A percentile compares a stretch with the other conserved stretches of the same genome.
phyloP scores from a whole-genome alignment of 2,113 vertebrate species.

The Sturnus vulgaris region DNA sequence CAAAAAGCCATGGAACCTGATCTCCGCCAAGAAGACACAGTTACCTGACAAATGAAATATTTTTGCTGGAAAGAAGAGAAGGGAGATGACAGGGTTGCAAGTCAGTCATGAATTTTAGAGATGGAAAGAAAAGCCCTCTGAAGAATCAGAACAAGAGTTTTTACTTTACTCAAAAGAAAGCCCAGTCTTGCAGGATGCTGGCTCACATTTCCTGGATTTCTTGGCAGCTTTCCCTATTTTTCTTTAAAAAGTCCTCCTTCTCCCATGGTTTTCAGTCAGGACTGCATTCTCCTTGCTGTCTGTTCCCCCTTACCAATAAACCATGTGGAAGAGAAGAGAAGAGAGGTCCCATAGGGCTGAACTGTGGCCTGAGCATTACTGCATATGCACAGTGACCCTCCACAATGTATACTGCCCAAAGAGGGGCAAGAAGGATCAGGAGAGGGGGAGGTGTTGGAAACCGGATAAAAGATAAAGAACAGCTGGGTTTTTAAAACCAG shows the following conservation, averaged over 20 bases:
- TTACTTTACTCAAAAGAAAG: not conserved
- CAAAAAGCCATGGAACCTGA: not conserved
- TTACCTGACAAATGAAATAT: not conserved
- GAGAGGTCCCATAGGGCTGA: accelerated
- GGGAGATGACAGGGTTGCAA: not conserved
- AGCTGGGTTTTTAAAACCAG: not conserved
- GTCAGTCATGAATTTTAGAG: not conserved
- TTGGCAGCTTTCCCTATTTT: not conserved
- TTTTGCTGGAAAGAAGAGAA: not conserved
- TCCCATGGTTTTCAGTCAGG: not conserved
- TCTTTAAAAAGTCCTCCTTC: not conserved
- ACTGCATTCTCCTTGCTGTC: not conserved
- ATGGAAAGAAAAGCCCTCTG: not conserved
- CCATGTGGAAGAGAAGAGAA: not conserved
- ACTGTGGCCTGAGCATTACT: not conserved
- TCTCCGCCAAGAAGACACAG: not conserved
- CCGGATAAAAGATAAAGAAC: not conserved
- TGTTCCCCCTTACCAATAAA: not conserved
- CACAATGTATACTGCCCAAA: not conserved
- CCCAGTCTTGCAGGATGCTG: not conserved
- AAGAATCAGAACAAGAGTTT: not conserved
- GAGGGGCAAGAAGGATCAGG: not conserved
- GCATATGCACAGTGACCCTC: not conserved
- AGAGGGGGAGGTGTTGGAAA: accelerated
- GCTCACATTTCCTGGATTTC: not conserved